Conservation (phyloP, 2,113 vertebrate genomes). For the Maccullochella peelii region DNA sequence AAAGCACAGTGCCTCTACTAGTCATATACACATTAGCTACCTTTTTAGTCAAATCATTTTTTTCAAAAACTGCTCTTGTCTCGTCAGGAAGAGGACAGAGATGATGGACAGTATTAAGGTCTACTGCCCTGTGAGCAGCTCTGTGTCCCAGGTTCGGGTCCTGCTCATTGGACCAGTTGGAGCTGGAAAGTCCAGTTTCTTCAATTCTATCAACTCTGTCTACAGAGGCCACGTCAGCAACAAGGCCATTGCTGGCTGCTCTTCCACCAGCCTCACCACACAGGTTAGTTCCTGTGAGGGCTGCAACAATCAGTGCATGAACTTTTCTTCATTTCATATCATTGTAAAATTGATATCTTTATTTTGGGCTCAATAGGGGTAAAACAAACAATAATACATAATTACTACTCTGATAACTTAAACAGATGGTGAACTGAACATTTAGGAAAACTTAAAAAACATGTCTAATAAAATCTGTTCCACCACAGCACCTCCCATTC, state of each 20-base stretch:
- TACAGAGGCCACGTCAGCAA: constrained; percentile 69
- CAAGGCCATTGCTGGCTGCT: constrained; percentile 66
- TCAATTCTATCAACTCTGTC: constrained; percentile 71
- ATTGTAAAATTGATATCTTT: not conserved
- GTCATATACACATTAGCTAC: too few species aligned
- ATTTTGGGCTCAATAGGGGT: too few species aligned
- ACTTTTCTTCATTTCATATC: not conserved
- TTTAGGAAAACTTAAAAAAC: too few species aligned
- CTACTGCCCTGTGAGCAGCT: constrained; percentile 30
- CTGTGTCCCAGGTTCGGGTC: constrained; percentile 49
- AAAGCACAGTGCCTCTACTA: too few species aligned
- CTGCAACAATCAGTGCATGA: not conserved
- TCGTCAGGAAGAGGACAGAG: constrained; percentile 37
- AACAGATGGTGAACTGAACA: too few species aligned
- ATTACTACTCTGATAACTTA: too few species aligned
- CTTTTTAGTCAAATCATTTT: too few species aligned
- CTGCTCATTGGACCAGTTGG: constrained; percentile 62
- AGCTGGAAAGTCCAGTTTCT: constrained; percentile 76
- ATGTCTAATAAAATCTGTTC: too few species aligned
- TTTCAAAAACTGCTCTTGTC: not conserved
- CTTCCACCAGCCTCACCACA: constrained; percentile 66
- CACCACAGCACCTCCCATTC: too few species aligned
- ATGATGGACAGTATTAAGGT: constrained; percentile 39
- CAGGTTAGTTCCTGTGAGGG: constrained; percentile 32
- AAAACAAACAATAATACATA: too few species aligned